Evolutionary conservation across 2,888 invertebrate species (phyloP).

Genomic region (Mesorhabditis belari): DNA sequence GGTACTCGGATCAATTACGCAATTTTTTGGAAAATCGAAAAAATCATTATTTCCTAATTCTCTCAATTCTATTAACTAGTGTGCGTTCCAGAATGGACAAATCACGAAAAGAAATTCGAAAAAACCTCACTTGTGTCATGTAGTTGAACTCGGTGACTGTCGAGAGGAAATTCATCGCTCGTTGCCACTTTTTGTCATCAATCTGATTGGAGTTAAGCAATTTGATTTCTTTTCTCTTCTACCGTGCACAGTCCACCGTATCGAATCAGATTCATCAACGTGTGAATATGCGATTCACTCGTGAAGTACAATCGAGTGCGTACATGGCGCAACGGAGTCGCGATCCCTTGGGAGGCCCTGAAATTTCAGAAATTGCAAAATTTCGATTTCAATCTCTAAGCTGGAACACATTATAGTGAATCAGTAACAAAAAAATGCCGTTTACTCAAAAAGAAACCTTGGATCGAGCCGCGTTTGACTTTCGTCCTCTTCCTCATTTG

Average conservation of each 20-base stretch:
- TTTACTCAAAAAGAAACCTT: constrained; percentile 58
- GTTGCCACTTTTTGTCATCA: constrained; percentile 92
- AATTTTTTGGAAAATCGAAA: too few relatives aligned
- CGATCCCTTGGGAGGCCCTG: constrained; percentile 69
- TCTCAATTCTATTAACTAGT: too few relatives aligned
- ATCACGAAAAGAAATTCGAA: too few relatives aligned
- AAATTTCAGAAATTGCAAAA: neutral
- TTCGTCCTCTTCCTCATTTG: constrained; percentile 74
- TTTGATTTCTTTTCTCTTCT: neutral
- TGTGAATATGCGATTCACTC: constrained; percentile 97
- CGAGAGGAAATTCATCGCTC: constrained; percentile 95
- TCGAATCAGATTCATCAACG: constrained; percentile 84
- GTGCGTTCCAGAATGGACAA: too few relatives aligned
- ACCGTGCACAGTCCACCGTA: constrained; percentile 48
- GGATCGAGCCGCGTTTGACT: constrained; percentile 92
- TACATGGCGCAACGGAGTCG: constrained; percentile 93
- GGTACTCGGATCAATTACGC: too few relatives aligned
- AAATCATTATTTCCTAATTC: too few relatives aligned
- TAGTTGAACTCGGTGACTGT: constrained; percentile 97
- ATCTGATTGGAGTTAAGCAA: constrained; percentile 53
- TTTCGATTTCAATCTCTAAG: neutral
- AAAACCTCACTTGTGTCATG: constrained; percentile 86
- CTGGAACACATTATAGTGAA: too few relatives aligned
- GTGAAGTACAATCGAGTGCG: constrained; percentile 98
- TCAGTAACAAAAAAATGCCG: neutral